A percentile compares a stretch with the other conserved stretches of the same genome.
phyloP scores from a whole-genome alignment of 92 coral and sea anemone genomes.

The Micromussa lordhowensis region DNA sequence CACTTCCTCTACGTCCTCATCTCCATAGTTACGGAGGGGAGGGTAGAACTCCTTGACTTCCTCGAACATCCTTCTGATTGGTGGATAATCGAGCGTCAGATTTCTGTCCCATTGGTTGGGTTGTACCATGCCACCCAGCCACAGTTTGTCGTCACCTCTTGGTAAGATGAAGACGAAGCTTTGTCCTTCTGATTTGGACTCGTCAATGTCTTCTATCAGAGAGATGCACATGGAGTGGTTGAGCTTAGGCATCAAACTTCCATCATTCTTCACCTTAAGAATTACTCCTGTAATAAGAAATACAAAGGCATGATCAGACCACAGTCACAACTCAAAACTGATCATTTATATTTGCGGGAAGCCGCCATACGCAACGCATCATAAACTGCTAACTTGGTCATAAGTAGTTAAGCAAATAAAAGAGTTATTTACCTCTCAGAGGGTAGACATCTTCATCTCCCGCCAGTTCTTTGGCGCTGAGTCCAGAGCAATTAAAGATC shows the following conservation, averaged over 20 bases:
- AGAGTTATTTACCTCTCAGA: conserved; percentile 45
- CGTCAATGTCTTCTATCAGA: conserved; percentile 48
- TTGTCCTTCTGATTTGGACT: conserved; percentile 46
- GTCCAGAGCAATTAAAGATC: conserved; percentile 69
- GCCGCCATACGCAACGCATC: neutral
- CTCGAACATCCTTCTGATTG: conserved; percentile 52
- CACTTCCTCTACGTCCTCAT: conserved; percentile 46
- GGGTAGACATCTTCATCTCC: conserved; percentile 69
- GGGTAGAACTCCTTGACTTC: conserved; percentile 52
- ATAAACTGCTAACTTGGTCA: neutral
- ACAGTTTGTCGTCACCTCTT: conserved; percentile 50
- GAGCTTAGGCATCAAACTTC: conserved; percentile 48
- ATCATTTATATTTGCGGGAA: no score
- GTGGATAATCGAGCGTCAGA: conserved; percentile 41
- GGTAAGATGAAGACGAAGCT: conserved; percentile 50
- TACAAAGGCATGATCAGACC: neutral
- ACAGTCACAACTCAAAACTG: neutral
- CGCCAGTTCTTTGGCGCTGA: conserved; percentile 65
- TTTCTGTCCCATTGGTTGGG: conserved; percentile 54
- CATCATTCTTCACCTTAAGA: conserved; percentile 47
- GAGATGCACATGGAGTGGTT: conserved; percentile 46
- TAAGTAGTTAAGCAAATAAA: no score
- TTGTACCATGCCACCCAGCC: conserved; percentile 55
- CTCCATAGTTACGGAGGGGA: conserved; percentile 47
- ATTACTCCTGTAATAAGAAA: conserved; percentile 16